Evolutionary conservation across 30 jellyfish, hydroid and myxozoan species (phyloP), one percentile per base, ranked within the genome.

Genomic region (Aurelia sp.): DNA sequence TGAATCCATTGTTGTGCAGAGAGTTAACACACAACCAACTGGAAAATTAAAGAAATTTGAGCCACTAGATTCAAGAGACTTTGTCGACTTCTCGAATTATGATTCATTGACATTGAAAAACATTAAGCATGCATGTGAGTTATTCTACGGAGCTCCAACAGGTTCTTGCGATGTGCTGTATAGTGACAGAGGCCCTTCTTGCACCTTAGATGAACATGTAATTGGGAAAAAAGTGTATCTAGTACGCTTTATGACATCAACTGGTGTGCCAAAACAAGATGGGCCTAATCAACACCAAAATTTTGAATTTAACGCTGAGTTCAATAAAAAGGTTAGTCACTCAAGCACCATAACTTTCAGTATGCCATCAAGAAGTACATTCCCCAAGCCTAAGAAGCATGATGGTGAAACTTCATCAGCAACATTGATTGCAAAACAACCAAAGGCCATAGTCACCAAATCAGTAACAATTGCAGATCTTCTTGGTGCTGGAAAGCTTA

Each of bases 61-160:
- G 52, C 82, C 82, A 48, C 27, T 20, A 2, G 75, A 75, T 48
- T 50, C 77, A 55, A 33, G 77, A 57, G 76, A 75, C 41, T 75
- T 75, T 75, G 76, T 75, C 1, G 76, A 53, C 27, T 75, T 75
- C 37, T 19, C 57, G 57, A 50, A 51, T n/a, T 75, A 75, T 55
- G 60, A 55, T 21, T 21, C 31, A 27, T 61, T 75, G 17, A 53
- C 20, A 4, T 75, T 22, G 86, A 57, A 50, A 50, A 75, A 75
- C 40, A 57, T 75, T n/a, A 75, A 75, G 86, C n/a, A 9, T 30
- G 86, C 86, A 9, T 75, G 86, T 66, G 86, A 75, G 31, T 19
- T 50, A 30, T 75, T 75, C 62, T 51, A 75, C 62, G 62, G 57
- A 20, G 31, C 13, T 74, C 76, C 76, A 9, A 27, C 86, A 75